Evolutionary conservation across 2,888 invertebrate species (phyloP).

Genomic region (Pemphredon lugubris): DNA sequence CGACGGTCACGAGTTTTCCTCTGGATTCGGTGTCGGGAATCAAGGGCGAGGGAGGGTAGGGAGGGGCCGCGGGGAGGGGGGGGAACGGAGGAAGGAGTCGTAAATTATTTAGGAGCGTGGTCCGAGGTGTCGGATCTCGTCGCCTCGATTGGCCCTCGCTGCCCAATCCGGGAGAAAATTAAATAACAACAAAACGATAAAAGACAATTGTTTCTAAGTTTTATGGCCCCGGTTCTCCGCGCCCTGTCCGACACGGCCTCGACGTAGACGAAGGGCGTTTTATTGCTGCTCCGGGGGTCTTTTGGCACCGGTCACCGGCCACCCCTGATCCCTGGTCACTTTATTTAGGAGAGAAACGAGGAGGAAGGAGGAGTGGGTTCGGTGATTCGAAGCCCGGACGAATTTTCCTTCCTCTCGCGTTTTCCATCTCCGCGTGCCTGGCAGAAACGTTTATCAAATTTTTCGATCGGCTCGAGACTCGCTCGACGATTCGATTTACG

Average conservation of each 20-base stretch:
- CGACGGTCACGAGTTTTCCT: no score
- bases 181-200: constrained; percentile 82
- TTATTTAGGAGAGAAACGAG: constrained; percentile 68
- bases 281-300: constrained; percentile 63
- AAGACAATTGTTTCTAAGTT: constrained; percentile 81
- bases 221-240: constrained; percentile 74
- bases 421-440: background rate
- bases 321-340: constrained; percentile 68
- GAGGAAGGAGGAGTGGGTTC: no score
- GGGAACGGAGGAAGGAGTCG: constrained; percentile 58
- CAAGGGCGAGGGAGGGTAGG: constrained; percentile 7
- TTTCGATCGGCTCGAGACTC: no score
- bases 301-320: constrained; percentile 53
- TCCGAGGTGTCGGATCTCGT: constrained; percentile 62
- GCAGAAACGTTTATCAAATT: no score
- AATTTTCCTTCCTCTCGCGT: constrained; percentile 14
- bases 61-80: background rate
- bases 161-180: constrained; percentile 76
- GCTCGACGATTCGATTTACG: no score
- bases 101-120: constrained; percentile 78
- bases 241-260: constrained; percentile 66
- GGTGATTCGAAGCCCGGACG: constrained; percentile 53
- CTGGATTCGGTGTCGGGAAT: no score
- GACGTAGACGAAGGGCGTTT: constrained; percentile 70
- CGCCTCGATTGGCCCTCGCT: constrained; percentile 61